A percentile compares a stretch with the other conserved stretches of the same genome.
These are phyloP conservation scores for Drosophila willistoni DNA, from an alignment of 1,140 invertebrate species.

Conservation along the genomic window DNA sequence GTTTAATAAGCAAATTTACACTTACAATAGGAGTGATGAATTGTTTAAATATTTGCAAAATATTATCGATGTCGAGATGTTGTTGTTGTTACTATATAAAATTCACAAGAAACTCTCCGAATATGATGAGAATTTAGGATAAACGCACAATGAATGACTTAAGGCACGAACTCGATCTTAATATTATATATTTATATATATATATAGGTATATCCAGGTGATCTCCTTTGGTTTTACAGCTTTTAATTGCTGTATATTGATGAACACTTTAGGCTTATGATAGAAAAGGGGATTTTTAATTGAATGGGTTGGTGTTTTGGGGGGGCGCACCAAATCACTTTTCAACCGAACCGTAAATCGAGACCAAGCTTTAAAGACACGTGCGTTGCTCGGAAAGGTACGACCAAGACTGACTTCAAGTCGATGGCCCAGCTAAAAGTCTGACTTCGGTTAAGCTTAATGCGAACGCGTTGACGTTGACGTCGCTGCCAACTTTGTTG, in stretches of 20 bases:
- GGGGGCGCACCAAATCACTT: constrained; percentile 29
- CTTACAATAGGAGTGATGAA: constrained; percentile 69
- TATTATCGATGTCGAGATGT: constrained; percentile 1
- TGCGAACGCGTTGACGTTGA: constrained; percentile 32
- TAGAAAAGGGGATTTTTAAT: background rate
- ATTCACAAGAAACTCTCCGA: constrained; percentile 35
- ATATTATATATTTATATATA: background rate
- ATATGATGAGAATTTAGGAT: constrained; percentile 8
- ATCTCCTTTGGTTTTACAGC: constrained; percentile 3
- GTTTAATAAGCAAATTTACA: constrained; percentile 72
- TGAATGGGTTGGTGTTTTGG: background rate
- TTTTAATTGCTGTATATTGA: background rate
- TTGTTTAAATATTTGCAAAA: constrained; percentile 47
- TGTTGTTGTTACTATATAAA: constrained; percentile 21
- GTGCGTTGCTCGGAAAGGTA: constrained; percentile 69
- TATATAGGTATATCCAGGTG: background rate
- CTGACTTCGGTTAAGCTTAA: constrained; percentile 47
- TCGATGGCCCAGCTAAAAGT: constrained; percentile 45
- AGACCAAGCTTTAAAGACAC: constrained; percentile 54
- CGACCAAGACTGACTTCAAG: constrained; percentile 73
- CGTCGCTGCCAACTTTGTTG: constrained; percentile 21
- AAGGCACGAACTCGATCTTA: constrained; percentile 60
- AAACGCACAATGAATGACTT: constrained; percentile 71
- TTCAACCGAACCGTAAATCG: constrained; percentile 24
- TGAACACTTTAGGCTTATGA: constrained; percentile 12